These are phyloP conservation scores for Melanerpes aurifrons DNA, from an alignment of 2,113 vertebrate species.

Conservation along the genomic window DNA sequence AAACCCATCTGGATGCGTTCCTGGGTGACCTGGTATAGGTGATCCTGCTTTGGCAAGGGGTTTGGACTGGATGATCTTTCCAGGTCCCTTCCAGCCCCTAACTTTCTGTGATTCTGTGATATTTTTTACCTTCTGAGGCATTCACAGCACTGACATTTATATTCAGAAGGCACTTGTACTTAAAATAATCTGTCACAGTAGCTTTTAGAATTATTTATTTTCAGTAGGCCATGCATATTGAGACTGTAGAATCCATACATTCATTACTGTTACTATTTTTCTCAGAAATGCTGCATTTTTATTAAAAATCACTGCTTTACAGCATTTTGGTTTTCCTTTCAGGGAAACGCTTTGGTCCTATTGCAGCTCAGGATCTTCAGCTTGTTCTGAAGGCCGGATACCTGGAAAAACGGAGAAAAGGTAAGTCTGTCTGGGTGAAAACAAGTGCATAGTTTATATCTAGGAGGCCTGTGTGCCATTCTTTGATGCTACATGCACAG, in stretches of 20 bases:
- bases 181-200: neutral
- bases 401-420: slow-evolving; percentile 97
- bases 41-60: too few species aligned
- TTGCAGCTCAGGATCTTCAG: slow-evolving; percentile 90
- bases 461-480: neutral
- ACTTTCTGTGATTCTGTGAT: neutral
- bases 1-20: too few species aligned
- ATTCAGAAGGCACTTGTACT: neutral
- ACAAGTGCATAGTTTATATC: neutral
- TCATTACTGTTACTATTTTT: neutral
- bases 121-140: neutral
- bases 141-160: neutral
- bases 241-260: neutral
- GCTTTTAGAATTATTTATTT: neutral
- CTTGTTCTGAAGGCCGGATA: slow-evolving; percentile 90
- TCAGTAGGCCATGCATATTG: neutral
- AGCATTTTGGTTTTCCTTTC: slow-evolving; percentile 17
- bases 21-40: too few species aligned
- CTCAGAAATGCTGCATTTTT: neutral
- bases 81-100: too few species aligned
- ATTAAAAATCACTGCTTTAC: neutral
- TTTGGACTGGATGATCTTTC: too few species aligned
- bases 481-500: neutral
- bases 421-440: slow-evolving; percentile 53
- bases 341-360: slow-evolving; percentile 87